phyloP scores from a whole-genome alignment of 2,797 vertebrate species.

The Phoxinus dragarum region DNA sequence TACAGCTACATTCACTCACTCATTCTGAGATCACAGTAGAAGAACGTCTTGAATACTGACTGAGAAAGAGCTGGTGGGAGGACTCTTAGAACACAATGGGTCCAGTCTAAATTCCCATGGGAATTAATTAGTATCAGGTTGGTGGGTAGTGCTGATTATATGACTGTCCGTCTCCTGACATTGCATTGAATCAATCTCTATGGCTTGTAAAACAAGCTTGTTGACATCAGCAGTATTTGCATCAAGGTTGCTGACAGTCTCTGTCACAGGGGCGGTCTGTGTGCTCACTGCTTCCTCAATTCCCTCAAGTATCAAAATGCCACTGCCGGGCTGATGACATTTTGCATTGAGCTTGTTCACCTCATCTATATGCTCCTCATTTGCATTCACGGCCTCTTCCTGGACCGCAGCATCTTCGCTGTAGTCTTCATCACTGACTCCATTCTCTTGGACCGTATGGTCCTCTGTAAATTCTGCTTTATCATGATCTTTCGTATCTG shows the following conservation, averaged over 20 bases:
- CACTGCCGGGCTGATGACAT: not conserved
- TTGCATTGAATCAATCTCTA: conserved; percentile 13
- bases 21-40: conserved; percentile 4
- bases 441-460: not conserved
- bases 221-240: conserved; percentile 9
- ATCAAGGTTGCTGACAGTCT: not conserved
- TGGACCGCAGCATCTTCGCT: not conserved
- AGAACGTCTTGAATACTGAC: not conserved
- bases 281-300: conserved; percentile 8
- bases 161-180: not conserved
- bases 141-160: conserved; percentile 10
- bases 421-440: conserved; percentile 14
- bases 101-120: not conserved
- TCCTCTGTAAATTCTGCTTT: not conserved
- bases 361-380: not conserved
- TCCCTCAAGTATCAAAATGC: conserved; percentile 26
- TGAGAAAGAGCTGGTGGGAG: not conserved
- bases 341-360: conserved; percentile 40
- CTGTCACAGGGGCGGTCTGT: not conserved
- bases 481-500: not conserved
- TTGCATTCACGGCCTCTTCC: conserved; percentile 6
- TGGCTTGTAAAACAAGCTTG: conserved; percentile 26
- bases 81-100: not conserved
- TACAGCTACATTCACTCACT: not conserved
- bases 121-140: conserved; percentile 9